Evolutionary conservation across 2,888 invertebrate species (phyloP).

Genomic region (Sinopyrophorus schimmeli): DNA sequence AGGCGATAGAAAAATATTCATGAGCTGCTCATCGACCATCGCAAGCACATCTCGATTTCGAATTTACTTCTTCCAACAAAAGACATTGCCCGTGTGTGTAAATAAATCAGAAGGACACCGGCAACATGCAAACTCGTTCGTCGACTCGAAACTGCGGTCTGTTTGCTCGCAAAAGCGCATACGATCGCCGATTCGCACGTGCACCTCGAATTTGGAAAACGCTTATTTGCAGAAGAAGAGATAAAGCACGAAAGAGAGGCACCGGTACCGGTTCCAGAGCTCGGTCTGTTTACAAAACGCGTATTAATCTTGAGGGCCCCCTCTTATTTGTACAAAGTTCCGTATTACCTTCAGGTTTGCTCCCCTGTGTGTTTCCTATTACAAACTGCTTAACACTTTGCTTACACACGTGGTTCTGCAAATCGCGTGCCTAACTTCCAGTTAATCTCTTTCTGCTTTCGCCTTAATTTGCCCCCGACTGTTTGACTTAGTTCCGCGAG

Average conservation of each 20-base stretch:
- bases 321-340: conserved; percentile 31
- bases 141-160: too few species aligned
- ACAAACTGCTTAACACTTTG: conserved; percentile 38
- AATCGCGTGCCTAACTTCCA: conserved; percentile 30
- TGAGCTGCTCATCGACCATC: too few species aligned
- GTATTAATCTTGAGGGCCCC: conserved; percentile 27
- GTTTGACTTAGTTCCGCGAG: conserved; percentile 18
- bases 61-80: too few species aligned
- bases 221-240: conserved; percentile 24
- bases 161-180: too few species aligned
- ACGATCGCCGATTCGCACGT: too few species aligned
- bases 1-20: too few species aligned
- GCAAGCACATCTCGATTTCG: too few species aligned
- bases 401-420: conserved; percentile 33
- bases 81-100: too few species aligned
- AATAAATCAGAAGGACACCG: too few species aligned
- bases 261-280: conserved; percentile 16
- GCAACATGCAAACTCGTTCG: too few species aligned
- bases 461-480: conserved; percentile 22
- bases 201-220: too few species aligned
- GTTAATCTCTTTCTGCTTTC: conserved; percentile 30
- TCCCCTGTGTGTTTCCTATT: conserved; percentile 37
- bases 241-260: conserved; percentile 22
- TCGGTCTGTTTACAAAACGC: conserved; percentile 30
- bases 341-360: conserved; percentile 35